phyloP scores from a whole-genome alignment of 2,113 vertebrate species.

The Orycteropus afer region DNA sequence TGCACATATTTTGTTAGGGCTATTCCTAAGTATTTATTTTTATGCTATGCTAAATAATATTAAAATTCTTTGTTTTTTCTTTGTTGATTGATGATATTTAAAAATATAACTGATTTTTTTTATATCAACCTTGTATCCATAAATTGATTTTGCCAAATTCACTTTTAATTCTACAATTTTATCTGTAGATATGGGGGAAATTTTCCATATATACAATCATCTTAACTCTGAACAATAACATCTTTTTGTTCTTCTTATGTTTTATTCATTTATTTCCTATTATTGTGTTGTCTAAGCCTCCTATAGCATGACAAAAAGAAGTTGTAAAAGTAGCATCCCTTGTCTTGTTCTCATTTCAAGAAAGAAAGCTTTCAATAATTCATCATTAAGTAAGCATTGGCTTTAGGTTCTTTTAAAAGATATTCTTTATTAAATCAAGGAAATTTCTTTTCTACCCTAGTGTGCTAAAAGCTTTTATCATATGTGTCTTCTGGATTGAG shows the following conservation, averaged over 20 bases:
- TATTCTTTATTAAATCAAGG: background rate
- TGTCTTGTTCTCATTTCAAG: background rate
- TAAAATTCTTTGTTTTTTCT: background rate
- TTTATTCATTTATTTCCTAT: background rate
- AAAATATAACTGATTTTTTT: background rate
- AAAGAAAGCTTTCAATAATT: background rate
- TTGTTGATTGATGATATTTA: background rate
- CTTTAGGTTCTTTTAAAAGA: background rate
- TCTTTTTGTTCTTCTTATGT: background rate
- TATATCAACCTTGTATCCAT: background rate
- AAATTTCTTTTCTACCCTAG: no score
- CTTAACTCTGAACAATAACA: background rate
- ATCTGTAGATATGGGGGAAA: background rate
- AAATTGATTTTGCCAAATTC: background rate
- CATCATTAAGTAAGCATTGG: no score
- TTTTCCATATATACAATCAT: background rate
- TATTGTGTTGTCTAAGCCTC: background rate
- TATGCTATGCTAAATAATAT: background rate
- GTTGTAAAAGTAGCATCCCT: background rate
- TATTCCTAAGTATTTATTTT: background rate
- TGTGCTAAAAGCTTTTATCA: background rate
- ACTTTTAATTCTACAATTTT: background rate
- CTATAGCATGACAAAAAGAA: background rate
- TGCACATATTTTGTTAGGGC: background rate
- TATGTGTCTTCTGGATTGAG: background rate